Base-by-base conservation (phyloP, 2,797 vertebrate species). In the Lutjanus argentimaculatus region DNA sequence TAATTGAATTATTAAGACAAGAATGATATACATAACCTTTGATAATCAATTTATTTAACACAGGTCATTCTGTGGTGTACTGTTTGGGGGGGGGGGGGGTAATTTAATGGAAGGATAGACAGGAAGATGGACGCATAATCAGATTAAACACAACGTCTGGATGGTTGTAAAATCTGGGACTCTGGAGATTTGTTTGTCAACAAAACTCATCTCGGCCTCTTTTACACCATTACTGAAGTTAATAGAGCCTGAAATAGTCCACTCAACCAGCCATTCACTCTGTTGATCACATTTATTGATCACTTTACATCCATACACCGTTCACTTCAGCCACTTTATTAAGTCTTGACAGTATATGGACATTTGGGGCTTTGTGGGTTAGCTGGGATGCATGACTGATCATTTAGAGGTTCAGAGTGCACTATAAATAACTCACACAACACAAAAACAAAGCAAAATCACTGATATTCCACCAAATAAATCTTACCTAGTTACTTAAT, bases 281-380 rank as follows among this genome's bases (percentile, higher is more conserved):
- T 73, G 64, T n/a, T 84, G 83, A 91, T 93, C 84, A 79, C 83
- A 75, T 72, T 58, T 91, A 92, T 93, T 87, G 89, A 94, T 90
- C 73, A 59, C 43, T 71, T 83, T 62, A 70, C 73, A 78, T 82
- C 57, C n/a, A 14, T 76, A 1, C 45, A 55, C 30, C 30, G 46
- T 70, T 79, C 57, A 82, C 40, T 80, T 82, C 66, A 84, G 11
- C 10, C 64, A 30, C 1, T 79, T 48, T 67, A 62, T 77, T 40
- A 53, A 22, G n/a, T 49, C 53, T 62, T 75, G 75, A 72, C 66
- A 45, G 15, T 12, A 25, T 30, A 25, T 30, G 2, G 30, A 59
- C 61, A 52, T 72, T 63, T 68, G 36, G 43, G 51, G 62, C 36
- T 66, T 56, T 52, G 45, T 69, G 48, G 76, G 48, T 71, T 17